Conservation (phyloP, 2,888 invertebrate species). For the Ceriagrion tenellum region DNA sequence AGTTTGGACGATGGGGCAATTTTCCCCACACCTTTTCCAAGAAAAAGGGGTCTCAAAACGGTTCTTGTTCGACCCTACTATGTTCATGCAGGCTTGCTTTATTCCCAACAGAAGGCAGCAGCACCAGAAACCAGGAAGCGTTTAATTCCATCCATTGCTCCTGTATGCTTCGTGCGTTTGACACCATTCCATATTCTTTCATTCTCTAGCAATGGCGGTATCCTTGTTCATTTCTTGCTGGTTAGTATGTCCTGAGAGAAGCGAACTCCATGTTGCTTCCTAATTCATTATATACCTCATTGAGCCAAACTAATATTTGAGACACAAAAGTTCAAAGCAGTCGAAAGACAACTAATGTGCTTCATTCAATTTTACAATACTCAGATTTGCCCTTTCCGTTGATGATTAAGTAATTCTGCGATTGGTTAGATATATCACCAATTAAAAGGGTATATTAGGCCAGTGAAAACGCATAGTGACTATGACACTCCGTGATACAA, state of each 20-base stretch:
- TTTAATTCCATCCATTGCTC: not conserved
- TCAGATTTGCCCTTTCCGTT: too few species aligned
- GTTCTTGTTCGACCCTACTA: conserved; percentile 32
- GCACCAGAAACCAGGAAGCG: not conserved
- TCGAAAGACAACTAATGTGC: too few species aligned
- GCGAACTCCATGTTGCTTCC: too few species aligned
- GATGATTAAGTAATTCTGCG: too few species aligned
- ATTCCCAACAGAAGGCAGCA: conserved; percentile 30
- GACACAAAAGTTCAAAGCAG: too few species aligned
- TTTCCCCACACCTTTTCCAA: conserved; percentile 61
- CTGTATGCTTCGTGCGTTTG: not conserved
- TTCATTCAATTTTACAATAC: too few species aligned
- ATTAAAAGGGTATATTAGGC: too few species aligned
- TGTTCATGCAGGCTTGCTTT: conserved; percentile 24
- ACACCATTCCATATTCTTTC: not conserved
- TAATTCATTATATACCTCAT: too few species aligned
- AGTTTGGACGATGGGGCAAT: not conserved
- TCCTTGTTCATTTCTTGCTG: not conserved
- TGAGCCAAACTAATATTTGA: too few species aligned
- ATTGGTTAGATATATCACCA: too few species aligned
- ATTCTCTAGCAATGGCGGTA: not conserved
- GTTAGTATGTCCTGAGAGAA: not conserved
- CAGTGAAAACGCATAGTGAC: too few species aligned
- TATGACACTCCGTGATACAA: too few species aligned
- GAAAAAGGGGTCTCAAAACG: conserved; percentile 5